Percentiles rank a stretch among this genome's conserved stretches.
phyloP scores from a whole-genome alignment of 2,797 vertebrate species.

The Hozukius guyotensis region DNA sequence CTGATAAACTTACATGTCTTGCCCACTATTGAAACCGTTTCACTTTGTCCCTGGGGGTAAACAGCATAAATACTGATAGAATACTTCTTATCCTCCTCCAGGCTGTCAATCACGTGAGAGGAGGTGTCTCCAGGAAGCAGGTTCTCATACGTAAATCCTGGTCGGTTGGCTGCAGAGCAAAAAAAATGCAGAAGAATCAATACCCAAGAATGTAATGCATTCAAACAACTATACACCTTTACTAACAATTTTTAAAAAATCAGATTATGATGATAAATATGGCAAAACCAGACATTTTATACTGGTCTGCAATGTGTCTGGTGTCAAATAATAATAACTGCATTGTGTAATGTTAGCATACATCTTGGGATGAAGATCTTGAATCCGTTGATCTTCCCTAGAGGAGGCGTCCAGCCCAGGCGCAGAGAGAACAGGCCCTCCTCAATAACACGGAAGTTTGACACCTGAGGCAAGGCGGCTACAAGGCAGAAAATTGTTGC shows the following conservation, averaged over 20 bases:
- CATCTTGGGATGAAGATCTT: slow-evolving; percentile 90
- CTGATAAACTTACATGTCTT: slow-evolving; percentile 84
- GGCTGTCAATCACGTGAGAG: slow-evolving; percentile 86
- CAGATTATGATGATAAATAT: not conserved
- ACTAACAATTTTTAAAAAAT: not conserved
- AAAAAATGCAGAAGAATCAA: slow-evolving; percentile 6
- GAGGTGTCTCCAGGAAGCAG: slow-evolving; percentile 81
- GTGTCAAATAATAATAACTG: not conserved
- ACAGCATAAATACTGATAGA: slow-evolving; percentile 85
- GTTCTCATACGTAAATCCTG: slow-evolving; percentile 84
- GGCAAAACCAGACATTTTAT: not conserved
- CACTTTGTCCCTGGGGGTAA: slow-evolving; percentile 85
- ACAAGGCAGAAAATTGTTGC: slow-evolving; percentile 14
- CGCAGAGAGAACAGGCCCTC: slow-evolving; percentile 88
- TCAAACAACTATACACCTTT: not conserved
- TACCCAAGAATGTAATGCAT: not conserved
- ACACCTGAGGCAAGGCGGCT: slow-evolving; percentile 87
- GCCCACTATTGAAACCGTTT: slow-evolving; percentile 82
- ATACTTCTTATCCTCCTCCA: slow-evolving; percentile 89
- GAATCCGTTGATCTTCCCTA: slow-evolving; percentile 84
- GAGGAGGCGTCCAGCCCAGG: slow-evolving; percentile 86
- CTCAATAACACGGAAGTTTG: slow-evolving; percentile 89
- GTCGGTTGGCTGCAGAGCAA: slow-evolving; percentile 79
- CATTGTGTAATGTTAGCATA: slow-evolving; percentile 58
- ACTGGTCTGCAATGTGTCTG: not conserved